Conservation (phyloP, 2,888 invertebrate species). For the Deroplatys truncata region DNA sequence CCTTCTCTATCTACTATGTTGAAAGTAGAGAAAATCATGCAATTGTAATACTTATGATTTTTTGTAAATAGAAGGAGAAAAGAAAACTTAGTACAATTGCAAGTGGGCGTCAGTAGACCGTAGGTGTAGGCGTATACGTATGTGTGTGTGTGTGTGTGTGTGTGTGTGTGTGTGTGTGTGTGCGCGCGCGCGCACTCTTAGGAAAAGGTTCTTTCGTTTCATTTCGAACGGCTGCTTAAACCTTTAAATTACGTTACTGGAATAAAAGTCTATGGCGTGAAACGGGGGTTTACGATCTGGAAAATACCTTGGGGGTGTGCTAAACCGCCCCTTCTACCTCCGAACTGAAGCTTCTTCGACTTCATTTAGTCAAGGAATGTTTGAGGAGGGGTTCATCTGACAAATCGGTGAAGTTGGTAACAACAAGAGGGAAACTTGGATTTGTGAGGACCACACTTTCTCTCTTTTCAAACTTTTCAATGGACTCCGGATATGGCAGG, state of each 20-base stretch:
- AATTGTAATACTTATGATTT: too few species aligned
- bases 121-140: too few species aligned
- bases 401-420: not conserved
- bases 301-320: not conserved
- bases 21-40: too few species aligned
- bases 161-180: too few species aligned
- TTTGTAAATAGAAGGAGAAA: too few species aligned
- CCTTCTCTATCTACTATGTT: too few species aligned
- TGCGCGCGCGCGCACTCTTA: not conserved
- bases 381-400: not conserved
- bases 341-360: not conserved
- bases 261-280: not conserved
- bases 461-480: not conserved
- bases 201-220: not conserved
- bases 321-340: not conserved
- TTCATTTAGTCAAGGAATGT: not conserved
- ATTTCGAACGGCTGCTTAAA: not conserved
- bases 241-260: not conserved
- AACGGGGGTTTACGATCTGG: not conserved
- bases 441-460: not conserved
- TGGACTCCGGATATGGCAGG: not conserved
- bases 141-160: too few species aligned
- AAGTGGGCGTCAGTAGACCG: too few species aligned
- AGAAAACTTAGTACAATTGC: too few species aligned
- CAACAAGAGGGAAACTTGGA: not conserved